Percentiles rank a stretch among this genome's conserved stretches.
Conservation (phyloP, 2,888 invertebrate genomes). For the Syrista parreyssii region DNA sequence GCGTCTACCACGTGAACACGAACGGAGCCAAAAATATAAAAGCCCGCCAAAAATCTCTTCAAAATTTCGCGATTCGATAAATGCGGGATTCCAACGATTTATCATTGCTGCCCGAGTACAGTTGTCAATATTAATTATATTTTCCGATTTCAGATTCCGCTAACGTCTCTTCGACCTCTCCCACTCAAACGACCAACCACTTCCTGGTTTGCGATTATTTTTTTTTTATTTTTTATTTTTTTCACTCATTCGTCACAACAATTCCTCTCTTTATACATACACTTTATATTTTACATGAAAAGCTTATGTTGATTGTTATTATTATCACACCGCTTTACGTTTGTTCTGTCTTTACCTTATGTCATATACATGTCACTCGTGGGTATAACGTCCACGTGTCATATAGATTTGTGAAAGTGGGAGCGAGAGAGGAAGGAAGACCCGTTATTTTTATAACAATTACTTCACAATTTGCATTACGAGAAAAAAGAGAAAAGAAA, state of each 20-base stretch:
- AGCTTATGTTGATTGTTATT: neutral
- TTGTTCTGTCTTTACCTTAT: neutral
- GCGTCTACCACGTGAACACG: neutral
- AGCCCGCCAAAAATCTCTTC: conserved; percentile 62
- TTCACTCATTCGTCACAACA: conserved; percentile 15
- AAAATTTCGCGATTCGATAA: conserved; percentile 37
- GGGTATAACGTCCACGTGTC: neutral
- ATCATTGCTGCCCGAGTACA: conserved; percentile 13
- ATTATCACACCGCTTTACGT: conserved; percentile 33
- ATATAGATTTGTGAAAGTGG: neutral
- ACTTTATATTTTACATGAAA: conserved; percentile 24
- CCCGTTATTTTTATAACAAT: neutral
- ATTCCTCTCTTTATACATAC: conserved; percentile 21
- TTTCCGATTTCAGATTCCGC: conserved; percentile 58
- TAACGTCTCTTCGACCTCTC: conserved; percentile 42
- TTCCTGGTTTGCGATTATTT: conserved; percentile 25
- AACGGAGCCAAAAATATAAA: conserved; percentile 65
- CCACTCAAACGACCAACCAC: conserved; percentile 38
- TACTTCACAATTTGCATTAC: neutral
- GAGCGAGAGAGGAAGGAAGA: neutral
- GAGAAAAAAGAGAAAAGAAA: neutral
- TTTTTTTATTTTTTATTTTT: conserved; percentile 19
- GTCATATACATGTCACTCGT: neutral
- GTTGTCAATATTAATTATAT: conserved; percentile 41
- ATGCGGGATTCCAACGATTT: conserved; percentile 45